Percentiles rank a stretch among this genome's conserved stretches.
These are phyloP conservation scores for Megaleporinus macrocephalus DNA, from an alignment of 2,113 vertebrate species.

Conservation along the genomic window DNA sequence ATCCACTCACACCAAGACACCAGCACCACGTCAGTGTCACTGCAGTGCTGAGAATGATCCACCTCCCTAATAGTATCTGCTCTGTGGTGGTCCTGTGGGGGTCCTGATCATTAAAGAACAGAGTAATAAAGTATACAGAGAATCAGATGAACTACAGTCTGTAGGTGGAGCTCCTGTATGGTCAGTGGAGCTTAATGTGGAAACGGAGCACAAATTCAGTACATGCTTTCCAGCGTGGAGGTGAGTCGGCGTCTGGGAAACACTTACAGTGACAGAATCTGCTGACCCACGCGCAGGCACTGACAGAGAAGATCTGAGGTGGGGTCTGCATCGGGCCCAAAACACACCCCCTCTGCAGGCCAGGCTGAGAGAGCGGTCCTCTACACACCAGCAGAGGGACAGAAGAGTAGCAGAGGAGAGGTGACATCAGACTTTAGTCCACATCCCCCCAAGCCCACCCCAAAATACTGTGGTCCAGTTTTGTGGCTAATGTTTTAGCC, in stretches of 20 bases:
- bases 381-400: slow-evolving; percentile 14
- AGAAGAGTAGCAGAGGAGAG: slow-evolving; percentile 19
- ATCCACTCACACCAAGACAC: too few species aligned
- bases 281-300: slow-evolving; percentile 69
- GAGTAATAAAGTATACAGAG: too few species aligned
- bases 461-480: not conserved
- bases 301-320: slow-evolving; percentile 65
- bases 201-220: too few species aligned
- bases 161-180: too few species aligned
- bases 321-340: slow-evolving; percentile 62
- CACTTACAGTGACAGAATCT: slow-evolving; percentile 68
- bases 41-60: too few species aligned
- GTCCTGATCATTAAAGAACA: too few species aligned
- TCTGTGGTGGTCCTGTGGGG: too few species aligned
- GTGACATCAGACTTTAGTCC: not conserved
- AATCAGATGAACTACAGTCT: too few species aligned
- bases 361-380: slow-evolving; percentile 52
- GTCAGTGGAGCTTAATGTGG: too few species aligned
- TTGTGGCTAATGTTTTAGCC: not conserved
- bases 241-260: slow-evolving; percentile 30
- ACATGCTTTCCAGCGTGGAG: not conserved
- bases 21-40: too few species aligned
- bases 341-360: slow-evolving; percentile 47
- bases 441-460: slow-evolving; percentile 4
- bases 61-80: too few species aligned